A percentile compares a stretch with the other conserved stretches of the same genome.
Conservation (phyloP, 2,888 invertebrate genomes). For the Diarsia rubi region DNA sequence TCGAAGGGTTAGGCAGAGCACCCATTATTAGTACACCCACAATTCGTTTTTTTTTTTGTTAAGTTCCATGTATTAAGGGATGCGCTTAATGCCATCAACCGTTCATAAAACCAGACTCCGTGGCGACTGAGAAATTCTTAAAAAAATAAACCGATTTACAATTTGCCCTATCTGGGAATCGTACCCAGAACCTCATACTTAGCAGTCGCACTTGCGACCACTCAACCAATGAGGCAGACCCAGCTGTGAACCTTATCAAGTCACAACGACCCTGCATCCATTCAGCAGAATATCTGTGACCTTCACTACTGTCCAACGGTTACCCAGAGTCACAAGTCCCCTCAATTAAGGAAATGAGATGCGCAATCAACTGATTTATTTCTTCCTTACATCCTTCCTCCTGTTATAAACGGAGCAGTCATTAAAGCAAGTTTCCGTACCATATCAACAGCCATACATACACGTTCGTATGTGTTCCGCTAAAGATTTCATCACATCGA, state of each 20-base stretch:
- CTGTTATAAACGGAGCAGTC: neutral
- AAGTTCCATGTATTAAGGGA: too few species aligned
- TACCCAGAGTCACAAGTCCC: neutral
- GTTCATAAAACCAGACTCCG: too few species aligned
- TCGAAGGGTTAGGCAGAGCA: too few species aligned
- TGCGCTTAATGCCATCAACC: too few species aligned
- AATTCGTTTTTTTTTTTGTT: too few species aligned
- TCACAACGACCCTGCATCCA: neutral
- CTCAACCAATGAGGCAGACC: too few species aligned
- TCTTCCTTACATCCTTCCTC: neutral
- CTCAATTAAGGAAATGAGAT: neutral
- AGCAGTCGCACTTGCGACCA: too few species aligned
- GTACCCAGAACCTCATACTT: too few species aligned
- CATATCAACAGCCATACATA: neutral
- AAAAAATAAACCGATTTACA: too few species aligned
- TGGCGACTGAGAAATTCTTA: too few species aligned
- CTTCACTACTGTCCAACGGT: neutral
- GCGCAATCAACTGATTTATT: neutral
- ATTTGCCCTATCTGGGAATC: too few species aligned
- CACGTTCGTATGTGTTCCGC: conserved; percentile 10
- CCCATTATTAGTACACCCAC: too few species aligned
- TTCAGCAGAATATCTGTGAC: neutral
- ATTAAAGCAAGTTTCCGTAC: neutral
- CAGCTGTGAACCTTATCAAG: neutral
- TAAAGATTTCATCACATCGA: conserved; percentile 39